Base-by-base conservation (phyloP, 2,888 invertebrate species). In the Amorpha juglandis region DNA sequence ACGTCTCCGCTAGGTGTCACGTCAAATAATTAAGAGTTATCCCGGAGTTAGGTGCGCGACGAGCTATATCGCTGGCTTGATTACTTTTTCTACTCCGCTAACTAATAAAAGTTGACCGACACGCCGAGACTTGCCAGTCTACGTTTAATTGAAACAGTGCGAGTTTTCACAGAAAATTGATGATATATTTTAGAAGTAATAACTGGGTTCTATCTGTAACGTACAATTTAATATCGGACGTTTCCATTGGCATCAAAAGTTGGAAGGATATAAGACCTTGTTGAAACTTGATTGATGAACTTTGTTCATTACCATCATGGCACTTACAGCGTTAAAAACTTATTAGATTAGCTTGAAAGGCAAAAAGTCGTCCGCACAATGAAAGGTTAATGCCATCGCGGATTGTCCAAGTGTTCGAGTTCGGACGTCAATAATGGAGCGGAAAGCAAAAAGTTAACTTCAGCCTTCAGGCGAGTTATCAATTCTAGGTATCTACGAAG, bases 11-110 rank as follows among this genome's bases (percentile, higher is more conserved):
- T 38, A 73, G 74, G 78, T 80, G 82, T 84, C 84, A 83, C 83
- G 82, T 85, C 82, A 83, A 88, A 88, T 87, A 90, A 89, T 90
- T 88, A 88, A 85, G 83, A 87, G 86, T 88, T 87, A 83, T 83
- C 84, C 71, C 42, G 63, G 77, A 86, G 83, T 81, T 85, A 80
- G 83, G 77, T 78, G 77, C 72, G 78, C 83, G 73, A 74, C 74
- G 69, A 82, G 86, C 90, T 89, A 86, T 86, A 90, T 89, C 79
- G 86, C 75, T 78, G 77, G 81, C 86, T 90, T 88, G 87, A 90
- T 90, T 89, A 90, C 88, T 90, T 90, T 89, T 87, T 84, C 87
- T 83, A 82, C 86, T 88, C 77, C 70, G 77, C 70, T 78, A 89
- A 89, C 84, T 89, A 90, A 91, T 92, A 90, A 88, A 91, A 91